phyloP scores from a whole-genome alignment of 1,140 invertebrate species.

The Dryas iulia region DNA sequence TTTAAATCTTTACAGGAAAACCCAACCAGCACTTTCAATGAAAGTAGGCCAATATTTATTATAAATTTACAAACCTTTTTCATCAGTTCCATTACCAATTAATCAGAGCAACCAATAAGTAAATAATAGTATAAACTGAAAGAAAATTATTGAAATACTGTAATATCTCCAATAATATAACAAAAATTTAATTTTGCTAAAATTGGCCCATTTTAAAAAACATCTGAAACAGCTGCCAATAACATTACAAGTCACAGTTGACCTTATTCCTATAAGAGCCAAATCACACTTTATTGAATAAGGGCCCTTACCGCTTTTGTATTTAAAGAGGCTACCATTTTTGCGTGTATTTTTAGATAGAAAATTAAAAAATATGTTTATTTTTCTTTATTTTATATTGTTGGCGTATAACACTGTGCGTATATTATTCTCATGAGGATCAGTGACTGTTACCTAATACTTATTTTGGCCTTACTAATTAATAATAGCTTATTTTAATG shows the following conservation, averaged over 20 bases:
- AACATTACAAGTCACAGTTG: constrained; percentile 10
- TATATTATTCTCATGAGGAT: no score
- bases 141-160: neutral
- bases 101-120: no score
- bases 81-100: no score
- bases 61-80: no score
- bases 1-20: no score
- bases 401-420: no score
- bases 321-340: constrained; percentile 13
- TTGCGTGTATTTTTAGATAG: neutral
- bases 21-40: no score
- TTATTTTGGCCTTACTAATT: no score
- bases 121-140: neutral
- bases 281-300: constrained; percentile 20
- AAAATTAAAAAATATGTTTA: neutral
- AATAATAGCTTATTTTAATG: no score
- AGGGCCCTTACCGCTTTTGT: constrained; percentile 11
- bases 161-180: neutral
- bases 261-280: constrained; percentile 10
- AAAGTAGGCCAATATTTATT: no score
- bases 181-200: neutral
- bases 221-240: constrained; percentile 2
- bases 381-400: neutral
- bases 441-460: no score
- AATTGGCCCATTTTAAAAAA: neutral